A percentile compares a stretch with the other conserved stretches of the same genome.
These are phyloP conservation scores for Pogonus chalceus DNA, from an alignment of 1,140 invertebrate genomes.

Conservation along the genomic window DNA sequence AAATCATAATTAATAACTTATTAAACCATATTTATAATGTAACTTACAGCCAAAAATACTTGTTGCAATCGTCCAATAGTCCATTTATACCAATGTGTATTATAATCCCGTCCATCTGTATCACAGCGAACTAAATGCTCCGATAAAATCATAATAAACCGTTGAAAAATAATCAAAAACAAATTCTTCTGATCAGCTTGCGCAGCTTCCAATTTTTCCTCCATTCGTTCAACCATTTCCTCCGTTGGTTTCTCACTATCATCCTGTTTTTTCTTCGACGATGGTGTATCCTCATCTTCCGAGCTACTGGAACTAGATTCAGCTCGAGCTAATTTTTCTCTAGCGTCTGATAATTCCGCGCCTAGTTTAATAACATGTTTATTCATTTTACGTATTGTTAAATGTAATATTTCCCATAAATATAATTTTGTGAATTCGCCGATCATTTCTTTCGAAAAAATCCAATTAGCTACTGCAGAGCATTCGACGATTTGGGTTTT, in stretches of 20 bases:
- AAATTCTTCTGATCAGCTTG: constrained; percentile 95
- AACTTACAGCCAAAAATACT: constrained; percentile 84
- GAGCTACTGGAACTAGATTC: constrained; percentile 68
- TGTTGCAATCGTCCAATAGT: constrained; percentile 90
- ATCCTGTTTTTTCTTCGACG: constrained; percentile 50
- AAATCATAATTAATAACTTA: no score
- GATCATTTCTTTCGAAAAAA: constrained; percentile 95
- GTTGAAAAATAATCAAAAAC: constrained; percentile 95
- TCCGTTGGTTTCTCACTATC: constrained; percentile 69
- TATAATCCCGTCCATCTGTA: constrained; percentile 83
- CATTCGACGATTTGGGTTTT: constrained; percentile 97
- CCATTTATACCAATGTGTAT: constrained; percentile 95
- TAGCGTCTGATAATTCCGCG: constrained; percentile 73
- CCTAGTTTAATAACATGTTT: constrained; percentile 83
- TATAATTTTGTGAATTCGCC: constrained; percentile 89
- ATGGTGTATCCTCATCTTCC: constrained; percentile 54
- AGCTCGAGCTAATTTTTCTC: constrained; percentile 68
- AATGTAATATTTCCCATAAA: constrained; percentile 95
- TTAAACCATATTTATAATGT: no score
- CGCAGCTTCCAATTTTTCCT: constrained; percentile 86
- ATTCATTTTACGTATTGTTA: constrained; percentile 94
- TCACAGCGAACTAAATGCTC: constrained; percentile 92
- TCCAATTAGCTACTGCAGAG: constrained; percentile 94
- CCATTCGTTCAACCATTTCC: constrained; percentile 88
- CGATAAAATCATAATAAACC: constrained; percentile 96